Percentiles rank a stretch among this genome's conserved stretches.
These are phyloP conservation scores for Ostrea denselamellosa DNA, from an alignment of 1,140 invertebrate genomes.

Conservation along the genomic window DNA sequence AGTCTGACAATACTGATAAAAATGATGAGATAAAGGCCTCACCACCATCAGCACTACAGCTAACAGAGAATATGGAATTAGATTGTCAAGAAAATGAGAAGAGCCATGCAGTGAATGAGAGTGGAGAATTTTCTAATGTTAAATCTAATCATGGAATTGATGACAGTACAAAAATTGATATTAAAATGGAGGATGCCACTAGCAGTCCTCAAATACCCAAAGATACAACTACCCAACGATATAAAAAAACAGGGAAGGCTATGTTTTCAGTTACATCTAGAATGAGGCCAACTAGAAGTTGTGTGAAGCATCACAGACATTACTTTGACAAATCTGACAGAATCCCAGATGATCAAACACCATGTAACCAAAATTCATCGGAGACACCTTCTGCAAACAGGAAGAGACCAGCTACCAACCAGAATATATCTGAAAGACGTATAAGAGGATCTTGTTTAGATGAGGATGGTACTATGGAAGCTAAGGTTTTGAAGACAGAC, in stretches of 20 bases:
- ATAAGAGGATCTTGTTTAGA: neutral
- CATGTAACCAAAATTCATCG: neutral
- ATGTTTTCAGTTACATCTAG: neutral
- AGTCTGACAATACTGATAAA: neutral
- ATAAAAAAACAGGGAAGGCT: neutral
- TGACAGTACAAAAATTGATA: neutral
- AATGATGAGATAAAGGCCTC: neutral
- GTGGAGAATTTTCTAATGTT: neutral
- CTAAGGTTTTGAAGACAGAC: neutral
- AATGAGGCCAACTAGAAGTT: constrained; percentile 23
- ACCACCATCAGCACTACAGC: neutral
- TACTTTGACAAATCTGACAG: neutral
- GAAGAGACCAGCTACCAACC: neutral
- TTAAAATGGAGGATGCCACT: neutral
- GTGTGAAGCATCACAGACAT: constrained; percentile 17
- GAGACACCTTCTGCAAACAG: neutral
- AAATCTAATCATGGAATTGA: neutral
- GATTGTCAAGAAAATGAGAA: neutral
- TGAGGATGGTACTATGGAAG: constrained; percentile 7
- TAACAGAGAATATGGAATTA: neutral
- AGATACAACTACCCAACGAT: neutral
- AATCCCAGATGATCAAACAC: neutral
- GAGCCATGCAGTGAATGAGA: neutral
- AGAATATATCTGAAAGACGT: neutral
- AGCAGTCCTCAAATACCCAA: neutral